These are phyloP conservation scores for Cyprinella venusta DNA, from an alignment of 2,797 vertebrate genomes.

Conservation along the genomic window DNA sequence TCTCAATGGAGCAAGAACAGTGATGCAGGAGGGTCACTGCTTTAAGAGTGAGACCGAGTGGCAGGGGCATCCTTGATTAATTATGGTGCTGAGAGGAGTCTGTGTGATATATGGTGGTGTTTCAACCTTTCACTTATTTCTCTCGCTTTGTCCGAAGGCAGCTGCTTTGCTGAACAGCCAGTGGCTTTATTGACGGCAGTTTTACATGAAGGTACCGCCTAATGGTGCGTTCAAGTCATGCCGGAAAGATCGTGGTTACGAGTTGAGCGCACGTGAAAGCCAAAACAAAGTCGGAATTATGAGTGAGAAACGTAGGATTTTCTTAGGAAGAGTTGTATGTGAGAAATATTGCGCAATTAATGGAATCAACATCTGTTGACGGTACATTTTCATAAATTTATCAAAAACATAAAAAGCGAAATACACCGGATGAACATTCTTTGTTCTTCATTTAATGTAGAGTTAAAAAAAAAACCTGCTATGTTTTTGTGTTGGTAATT, in stretches of 20 bases:
- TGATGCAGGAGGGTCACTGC: conserved; percentile 63
- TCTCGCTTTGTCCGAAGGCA: conserved; percentile 30
- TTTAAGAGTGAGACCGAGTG: conserved; percentile 41
- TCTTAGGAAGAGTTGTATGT: background rate
- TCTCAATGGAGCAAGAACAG: conserved; percentile 80
- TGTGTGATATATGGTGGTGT: conserved; percentile 47
- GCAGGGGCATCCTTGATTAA: conserved; percentile 73
- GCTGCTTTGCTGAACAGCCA: background rate
- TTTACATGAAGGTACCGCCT: background rate
- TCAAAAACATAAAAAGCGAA: background rate
- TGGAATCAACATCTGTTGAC: background rate
- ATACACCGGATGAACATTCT: background rate
- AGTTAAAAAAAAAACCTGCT: background rate
- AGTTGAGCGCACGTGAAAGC: background rate
- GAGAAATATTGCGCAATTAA: background rate
- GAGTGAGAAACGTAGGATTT: background rate
- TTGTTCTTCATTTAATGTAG: background rate
- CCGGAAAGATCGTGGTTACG: background rate
- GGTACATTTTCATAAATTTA: background rate
- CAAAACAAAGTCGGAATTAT: background rate
- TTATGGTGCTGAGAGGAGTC: conserved; percentile 72
- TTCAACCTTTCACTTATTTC: conserved; percentile 45
- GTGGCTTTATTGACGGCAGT: background rate
- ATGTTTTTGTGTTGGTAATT: background rate
- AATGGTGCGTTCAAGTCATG: background rate